Conservation (phyloP, 2,113 vertebrate genomes). For the Calidris pygmaea region DNA sequence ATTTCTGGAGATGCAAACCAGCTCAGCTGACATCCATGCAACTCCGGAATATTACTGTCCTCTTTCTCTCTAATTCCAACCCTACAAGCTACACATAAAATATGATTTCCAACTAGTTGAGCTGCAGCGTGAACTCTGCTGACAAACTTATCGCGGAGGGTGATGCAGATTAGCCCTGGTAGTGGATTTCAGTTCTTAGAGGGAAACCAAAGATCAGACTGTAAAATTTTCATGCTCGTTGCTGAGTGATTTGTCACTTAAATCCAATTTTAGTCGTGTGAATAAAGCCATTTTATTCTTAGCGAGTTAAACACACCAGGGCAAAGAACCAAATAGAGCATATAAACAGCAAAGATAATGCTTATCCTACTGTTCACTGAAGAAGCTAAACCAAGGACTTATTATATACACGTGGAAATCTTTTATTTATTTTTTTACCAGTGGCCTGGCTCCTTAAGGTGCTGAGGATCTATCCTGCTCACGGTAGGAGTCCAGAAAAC, state of each 20-base stretch:
- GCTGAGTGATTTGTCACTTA: not conserved
- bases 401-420: not conserved
- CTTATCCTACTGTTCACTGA: not conserved
- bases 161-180: accelerated
- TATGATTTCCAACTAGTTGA: accelerated
- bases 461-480: not conserved
- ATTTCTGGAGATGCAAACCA: not conserved
- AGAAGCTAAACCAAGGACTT: not conserved
- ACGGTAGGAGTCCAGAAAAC: not conserved
- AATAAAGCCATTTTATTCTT: not conserved
- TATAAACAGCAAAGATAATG: not conserved
- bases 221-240: not conserved
- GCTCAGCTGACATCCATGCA: not conserved
- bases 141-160: accelerated
- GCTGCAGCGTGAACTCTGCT: not conserved
- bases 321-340: not conserved
- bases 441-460: not conserved
- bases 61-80: not conserved
- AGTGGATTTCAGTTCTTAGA: not conserved
- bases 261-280: accelerated
- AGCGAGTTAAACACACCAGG: not conserved
- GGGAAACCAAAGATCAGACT: not conserved
- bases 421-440: not conserved
- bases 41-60: accelerated
- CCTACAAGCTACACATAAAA: not conserved